These are phyloP conservation scores for Stylophora pistillata DNA, from an alignment of 64 coral and sea anemone species.

Conservation along the genomic window DNA sequence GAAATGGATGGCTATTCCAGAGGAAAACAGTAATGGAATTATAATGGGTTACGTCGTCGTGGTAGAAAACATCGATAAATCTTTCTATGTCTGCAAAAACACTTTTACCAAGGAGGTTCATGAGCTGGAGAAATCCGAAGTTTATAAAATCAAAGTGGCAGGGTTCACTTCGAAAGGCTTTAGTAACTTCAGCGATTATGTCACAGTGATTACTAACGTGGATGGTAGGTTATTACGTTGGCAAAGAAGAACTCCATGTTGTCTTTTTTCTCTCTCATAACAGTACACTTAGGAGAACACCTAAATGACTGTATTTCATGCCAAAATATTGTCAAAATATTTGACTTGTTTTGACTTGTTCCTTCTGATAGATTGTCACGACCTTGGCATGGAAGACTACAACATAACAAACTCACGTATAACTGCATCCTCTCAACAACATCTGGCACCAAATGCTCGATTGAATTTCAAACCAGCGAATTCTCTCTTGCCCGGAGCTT, in stretches of 20 bases:
- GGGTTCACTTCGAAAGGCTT: background rate
- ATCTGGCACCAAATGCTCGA: background rate
- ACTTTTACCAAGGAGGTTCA: background rate
- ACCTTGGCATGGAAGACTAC: conserved; percentile 16
- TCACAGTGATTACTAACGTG: background rate
- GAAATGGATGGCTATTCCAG: conserved; percentile 54
- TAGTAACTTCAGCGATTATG: background rate
- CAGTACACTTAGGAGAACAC: background rate
- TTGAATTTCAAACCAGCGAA: background rate
- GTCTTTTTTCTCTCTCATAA: background rate
- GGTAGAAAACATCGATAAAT: background rate
- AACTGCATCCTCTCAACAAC: background rate
- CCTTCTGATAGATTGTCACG: background rate
- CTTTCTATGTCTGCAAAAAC: background rate
- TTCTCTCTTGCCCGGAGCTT: background rate
- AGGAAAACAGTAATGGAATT: background rate
- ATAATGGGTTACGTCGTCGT: background rate
- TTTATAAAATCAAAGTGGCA: conserved; percentile 12
- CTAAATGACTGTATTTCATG: no score
- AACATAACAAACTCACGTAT: background rate
- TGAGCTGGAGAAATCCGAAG: background rate
- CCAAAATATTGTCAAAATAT: background rate
- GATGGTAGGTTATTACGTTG: background rate
- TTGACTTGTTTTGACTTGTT: background rate
- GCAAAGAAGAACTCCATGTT: background rate